These are phyloP conservation scores for Nephrotoma flavescens DNA, from an alignment of 2,888 invertebrate species.

Conservation along the genomic window DNA sequence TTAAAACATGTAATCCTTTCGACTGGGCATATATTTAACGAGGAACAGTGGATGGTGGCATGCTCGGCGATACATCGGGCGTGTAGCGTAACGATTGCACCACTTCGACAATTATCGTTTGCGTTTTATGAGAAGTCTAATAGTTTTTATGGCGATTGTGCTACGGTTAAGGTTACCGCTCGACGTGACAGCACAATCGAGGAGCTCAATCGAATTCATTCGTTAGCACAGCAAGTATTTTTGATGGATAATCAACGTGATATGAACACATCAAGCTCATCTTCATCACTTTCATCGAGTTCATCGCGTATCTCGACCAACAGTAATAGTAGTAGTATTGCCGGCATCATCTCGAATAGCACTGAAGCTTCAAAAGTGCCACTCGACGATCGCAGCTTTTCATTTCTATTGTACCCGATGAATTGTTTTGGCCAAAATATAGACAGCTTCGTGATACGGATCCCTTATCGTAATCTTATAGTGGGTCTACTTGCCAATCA, in stretches of 20 bases:
- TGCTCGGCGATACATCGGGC: slow-evolving; percentile 70
- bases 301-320: slow-evolving; percentile 7
- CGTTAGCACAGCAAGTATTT: slow-evolving; percentile 79
- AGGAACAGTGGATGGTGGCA: slow-evolving; percentile 76
- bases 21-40: slow-evolving; percentile 65
- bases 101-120: slow-evolving; percentile 72
- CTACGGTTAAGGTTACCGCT: slow-evolving; percentile 87
- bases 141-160: slow-evolving; percentile 86
- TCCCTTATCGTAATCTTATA: slow-evolving; percentile 75
- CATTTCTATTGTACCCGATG: slow-evolving; percentile 71
- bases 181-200: slow-evolving; percentile 71
- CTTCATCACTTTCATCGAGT: slow-evolving; percentile 10
- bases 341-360: neutral
- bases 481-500: slow-evolving; percentile 85
- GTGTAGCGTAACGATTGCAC: slow-evolving; percentile 73
- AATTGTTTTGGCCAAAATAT: slow-evolving; percentile 54
- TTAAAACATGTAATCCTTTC: slow-evolving; percentile 73
- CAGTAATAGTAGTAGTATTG: slow-evolving; percentile 5
- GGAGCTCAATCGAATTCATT: slow-evolving; percentile 71
- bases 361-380: slow-evolving; percentile 32
- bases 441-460: slow-evolving; percentile 64
- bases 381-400: slow-evolving; percentile 73
- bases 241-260: slow-evolving; percentile 40
- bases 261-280: slow-evolving; percentile 16
- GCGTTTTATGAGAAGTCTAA: slow-evolving; percentile 85